These are phyloP conservation scores for Lipotes vexillifer DNA, from an alignment of 2,113 vertebrate species.

Conservation along the genomic window DNA sequence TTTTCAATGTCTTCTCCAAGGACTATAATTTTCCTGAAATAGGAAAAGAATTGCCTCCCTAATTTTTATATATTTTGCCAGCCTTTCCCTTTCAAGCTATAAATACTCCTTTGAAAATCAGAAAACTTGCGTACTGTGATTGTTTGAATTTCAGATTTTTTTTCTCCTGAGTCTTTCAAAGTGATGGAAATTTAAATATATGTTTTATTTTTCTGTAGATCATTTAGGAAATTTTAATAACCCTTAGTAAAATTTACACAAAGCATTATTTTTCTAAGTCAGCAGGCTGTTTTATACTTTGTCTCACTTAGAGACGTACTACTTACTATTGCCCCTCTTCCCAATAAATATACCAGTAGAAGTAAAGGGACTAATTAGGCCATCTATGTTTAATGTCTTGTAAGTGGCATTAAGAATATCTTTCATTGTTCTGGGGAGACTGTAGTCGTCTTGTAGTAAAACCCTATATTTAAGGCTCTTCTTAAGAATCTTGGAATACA, in stretches of 20 bases:
- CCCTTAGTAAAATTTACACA: neutral
- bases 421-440: neutral
- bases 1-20: neutral
- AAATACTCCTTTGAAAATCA: conserved; percentile 49
- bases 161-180: neutral
- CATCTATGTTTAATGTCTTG: neutral
- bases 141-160: conserved; percentile 35
- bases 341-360: neutral
- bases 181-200: conserved; percentile 28
- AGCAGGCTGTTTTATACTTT: conserved; percentile 16
- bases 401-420: neutral
- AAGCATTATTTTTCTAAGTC: conserved; percentile 11
- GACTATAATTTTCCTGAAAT: conserved; percentile 40
- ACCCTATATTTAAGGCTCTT: neutral
- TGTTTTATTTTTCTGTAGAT: conserved; percentile 3
- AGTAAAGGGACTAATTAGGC: conserved; percentile 21
- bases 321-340: neutral
- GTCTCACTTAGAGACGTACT: neutral
- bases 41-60: conserved; percentile 1
- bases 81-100: conserved; percentile 28
- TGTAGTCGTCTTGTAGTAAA: neutral
- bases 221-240: conserved; percentile 27
- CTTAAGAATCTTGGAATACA: neutral
- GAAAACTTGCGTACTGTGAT: neutral
- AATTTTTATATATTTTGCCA: conserved; percentile 6